Evolutionary conservation across 2,888 invertebrate genomes (phyloP).

Genomic region (Rhagonycha lutea): DNA sequence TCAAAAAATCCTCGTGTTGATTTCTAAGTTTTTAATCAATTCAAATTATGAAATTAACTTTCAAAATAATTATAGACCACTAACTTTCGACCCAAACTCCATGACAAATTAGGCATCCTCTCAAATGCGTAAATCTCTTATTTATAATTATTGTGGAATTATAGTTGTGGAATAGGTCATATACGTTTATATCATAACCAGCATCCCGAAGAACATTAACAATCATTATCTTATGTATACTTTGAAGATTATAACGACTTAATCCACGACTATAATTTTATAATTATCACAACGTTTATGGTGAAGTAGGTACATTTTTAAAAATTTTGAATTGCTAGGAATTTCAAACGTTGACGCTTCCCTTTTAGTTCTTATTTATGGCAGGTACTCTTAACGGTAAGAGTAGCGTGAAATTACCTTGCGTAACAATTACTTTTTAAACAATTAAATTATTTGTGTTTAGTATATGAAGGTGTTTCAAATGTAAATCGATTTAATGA

Average conservation of each 20-base stretch:
- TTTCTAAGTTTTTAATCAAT: neutral
- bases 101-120: neutral
- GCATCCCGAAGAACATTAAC: no score
- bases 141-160: neutral
- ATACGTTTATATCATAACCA: no score
- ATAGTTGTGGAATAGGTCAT: no score
- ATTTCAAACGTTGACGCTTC: no score
- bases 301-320: no score
- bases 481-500: neutral
- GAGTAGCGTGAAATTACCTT: neutral
- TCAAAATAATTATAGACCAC: neutral
- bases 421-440: neutral
- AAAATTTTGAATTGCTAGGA: no score
- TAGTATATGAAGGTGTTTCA: neutral
- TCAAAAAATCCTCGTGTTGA: neutral
- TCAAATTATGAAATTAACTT: conserved; percentile 1
- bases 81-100: neutral
- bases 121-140: neutral
- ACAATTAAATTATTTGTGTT: neutral
- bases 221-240: no score
- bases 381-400: no score
- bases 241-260: no score
- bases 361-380: no score
- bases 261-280: no score
- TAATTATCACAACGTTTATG: no score